Evolutionary conservation across 2,113 vertebrate species (phyloP).

Genomic region (Muscicapa adusta): DNA sequence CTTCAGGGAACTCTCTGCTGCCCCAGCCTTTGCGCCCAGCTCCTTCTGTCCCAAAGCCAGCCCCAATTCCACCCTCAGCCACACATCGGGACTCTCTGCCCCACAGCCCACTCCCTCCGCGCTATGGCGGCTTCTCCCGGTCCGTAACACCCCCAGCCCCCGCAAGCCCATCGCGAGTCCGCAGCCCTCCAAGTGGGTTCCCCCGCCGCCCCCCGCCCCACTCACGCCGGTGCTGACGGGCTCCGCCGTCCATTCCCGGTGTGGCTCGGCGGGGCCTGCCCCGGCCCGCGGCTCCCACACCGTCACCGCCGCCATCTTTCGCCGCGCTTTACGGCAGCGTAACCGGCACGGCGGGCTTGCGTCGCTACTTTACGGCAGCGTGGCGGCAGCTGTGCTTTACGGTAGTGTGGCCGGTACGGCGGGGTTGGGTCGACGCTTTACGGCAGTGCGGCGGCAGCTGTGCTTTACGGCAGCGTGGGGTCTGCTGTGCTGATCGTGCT

Average conservation of each 20-base stretch:
- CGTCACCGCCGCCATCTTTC: background rate
- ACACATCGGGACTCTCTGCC: background rate
- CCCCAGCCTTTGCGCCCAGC: no score
- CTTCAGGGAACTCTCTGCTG: no score
- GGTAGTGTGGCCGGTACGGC: background rate
- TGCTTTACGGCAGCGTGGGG: background rate
- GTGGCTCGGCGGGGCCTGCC: background rate
- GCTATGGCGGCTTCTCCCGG: accelerated
- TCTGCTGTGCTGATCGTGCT: accelerated
- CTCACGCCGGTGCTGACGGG: background rate
- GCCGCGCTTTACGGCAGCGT: background rate
- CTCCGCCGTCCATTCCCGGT: background rate
- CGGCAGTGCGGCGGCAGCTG: background rate
- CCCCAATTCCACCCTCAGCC: no score
- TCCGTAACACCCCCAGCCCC: accelerated
- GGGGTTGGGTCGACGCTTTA: background rate
- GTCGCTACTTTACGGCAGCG: background rate
- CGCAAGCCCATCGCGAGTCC: no score
- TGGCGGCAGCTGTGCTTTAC: background rate
- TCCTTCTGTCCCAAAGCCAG: no score
- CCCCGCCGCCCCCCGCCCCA: no score
- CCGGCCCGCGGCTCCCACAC: background rate
- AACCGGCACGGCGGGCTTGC: accelerated
- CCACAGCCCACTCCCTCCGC: background rate
- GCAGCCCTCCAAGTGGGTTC: accelerated